A percentile compares a stretch with the other conserved stretches of the same genome.
phyloP scores from a whole-genome alignment of 1,140 invertebrate species.

The Papilio aristodemus region DNA sequence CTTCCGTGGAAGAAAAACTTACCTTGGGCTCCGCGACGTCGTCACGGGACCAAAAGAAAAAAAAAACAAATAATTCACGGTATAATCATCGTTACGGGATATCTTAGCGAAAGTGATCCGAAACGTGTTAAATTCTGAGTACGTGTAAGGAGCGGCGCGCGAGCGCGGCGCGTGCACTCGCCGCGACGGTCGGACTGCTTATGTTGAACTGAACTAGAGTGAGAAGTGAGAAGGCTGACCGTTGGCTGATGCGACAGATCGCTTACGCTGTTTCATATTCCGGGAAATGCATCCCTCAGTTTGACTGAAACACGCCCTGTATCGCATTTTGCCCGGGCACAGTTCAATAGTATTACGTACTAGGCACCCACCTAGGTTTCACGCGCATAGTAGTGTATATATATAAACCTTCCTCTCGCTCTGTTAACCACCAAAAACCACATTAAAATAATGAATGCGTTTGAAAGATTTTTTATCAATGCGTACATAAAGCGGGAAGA shows the following conservation, averaged over 20 bases:
- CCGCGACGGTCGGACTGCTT: conserved; percentile 52
- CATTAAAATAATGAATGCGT: no score
- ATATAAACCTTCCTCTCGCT: no score
- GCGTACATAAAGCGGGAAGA: no score
- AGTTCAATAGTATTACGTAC: no score
- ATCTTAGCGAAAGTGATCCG: conserved; percentile 65
- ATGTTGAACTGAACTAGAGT: conserved; percentile 34
- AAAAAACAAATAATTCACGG: conserved; percentile 60
- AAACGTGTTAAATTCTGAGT: conserved; percentile 45
- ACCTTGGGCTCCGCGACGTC: conserved; percentile 56
- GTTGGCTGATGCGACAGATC: conserved; percentile 38
- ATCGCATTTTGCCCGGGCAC: not conserved
- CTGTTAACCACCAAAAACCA: no score
- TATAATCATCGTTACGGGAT: conserved; percentile 61
- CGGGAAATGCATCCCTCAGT: not conserved
- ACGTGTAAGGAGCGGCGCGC: conserved; percentile 44
- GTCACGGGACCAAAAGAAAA: conserved; percentile 41
- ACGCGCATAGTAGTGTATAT: no score
- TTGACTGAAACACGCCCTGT: not conserved
- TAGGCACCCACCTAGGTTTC: no score
- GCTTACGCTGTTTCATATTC: not conserved
- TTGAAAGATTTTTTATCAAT: no score
- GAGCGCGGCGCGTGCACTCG: conserved; percentile 57
- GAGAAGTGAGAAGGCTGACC: conserved; percentile 34
- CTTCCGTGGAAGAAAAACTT: conserved; percentile 54